phyloP scores from a whole-genome alignment of 2,797 vertebrate genomes.

The Lates japonicus region DNA sequence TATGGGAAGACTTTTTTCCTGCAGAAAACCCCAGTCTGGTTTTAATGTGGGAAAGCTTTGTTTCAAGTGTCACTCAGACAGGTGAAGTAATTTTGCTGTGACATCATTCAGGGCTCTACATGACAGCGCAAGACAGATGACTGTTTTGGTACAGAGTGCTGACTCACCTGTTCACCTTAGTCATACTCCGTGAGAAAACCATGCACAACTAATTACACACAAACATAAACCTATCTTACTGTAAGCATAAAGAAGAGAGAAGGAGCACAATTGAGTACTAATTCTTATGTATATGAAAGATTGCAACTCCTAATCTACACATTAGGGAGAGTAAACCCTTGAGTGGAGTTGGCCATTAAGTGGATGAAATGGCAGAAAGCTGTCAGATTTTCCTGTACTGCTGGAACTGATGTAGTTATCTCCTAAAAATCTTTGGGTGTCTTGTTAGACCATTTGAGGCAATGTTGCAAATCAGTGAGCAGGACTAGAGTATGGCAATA shows the following conservation, averaged over 20 bases:
- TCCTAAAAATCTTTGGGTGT: background rate
- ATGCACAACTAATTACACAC: background rate
- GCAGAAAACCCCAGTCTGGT: background rate
- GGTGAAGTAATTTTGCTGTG: slow-evolving; percentile 12
- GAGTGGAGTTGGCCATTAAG: background rate
- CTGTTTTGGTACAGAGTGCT: slow-evolving; percentile 13
- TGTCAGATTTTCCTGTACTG: background rate
- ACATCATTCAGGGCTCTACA: slow-evolving; percentile 39
- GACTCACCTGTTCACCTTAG: slow-evolving; percentile 61
- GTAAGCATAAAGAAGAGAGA: background rate
- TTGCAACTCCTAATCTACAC: background rate
- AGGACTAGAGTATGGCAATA: background rate
- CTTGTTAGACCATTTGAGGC: too few relatives aligned
- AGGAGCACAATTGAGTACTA: background rate
- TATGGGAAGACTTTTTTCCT: background rate
- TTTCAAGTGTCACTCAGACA: slow-evolving; percentile 26
- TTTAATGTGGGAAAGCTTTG: slow-evolving; percentile 16
- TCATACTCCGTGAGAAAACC: slow-evolving; percentile 56
- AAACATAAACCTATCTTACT: background rate
- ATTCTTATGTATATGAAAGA: background rate
- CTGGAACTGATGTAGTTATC: background rate
- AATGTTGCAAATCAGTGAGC: background rate
- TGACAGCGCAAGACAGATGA: slow-evolving; percentile 18
- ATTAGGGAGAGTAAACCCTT: too few relatives aligned
- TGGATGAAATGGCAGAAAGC: background rate